These are phyloP conservation scores for Elgonia sp. DNA, from an alignment of 2,888 invertebrate species.

Conservation along the genomic window DNA sequence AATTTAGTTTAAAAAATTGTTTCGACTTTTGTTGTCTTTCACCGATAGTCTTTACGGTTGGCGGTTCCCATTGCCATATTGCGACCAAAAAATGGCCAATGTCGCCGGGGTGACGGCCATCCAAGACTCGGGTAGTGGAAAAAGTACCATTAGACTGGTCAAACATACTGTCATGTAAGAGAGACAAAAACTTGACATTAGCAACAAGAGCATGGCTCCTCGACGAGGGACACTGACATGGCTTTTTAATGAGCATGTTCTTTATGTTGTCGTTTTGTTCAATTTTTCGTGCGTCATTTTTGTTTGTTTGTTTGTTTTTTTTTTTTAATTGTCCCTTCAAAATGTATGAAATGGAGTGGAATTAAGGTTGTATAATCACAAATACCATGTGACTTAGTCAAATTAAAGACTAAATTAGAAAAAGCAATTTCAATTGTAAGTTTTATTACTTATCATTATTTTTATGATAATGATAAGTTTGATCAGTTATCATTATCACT, in stretches of 20 bases:
- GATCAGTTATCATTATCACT: too few species aligned
- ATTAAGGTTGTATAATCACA: too few species aligned
- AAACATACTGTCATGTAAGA: constrained; percentile 87
- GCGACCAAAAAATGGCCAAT: constrained; percentile 94
- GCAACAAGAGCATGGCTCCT: constrained; percentile 82
- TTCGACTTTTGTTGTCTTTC: constrained; percentile 84
- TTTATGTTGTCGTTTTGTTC: constrained; percentile 72
- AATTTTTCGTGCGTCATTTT: too few species aligned
- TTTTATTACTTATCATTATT: too few species aligned
- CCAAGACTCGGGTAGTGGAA: constrained; percentile 87
- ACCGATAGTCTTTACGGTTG: constrained; percentile 96
- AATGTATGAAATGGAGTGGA: too few species aligned
- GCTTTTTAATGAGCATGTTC: constrained; percentile 85
- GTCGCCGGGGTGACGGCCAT: constrained; percentile 86
- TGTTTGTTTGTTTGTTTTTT: too few species aligned
- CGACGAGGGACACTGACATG: constrained; percentile 82
- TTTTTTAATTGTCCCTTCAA: too few species aligned
- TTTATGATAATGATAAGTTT: too few species aligned
- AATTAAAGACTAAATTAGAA: too few species aligned
- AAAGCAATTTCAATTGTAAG: too few species aligned
- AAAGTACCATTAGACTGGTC: constrained; percentile 87
- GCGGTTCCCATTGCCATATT: constrained; percentile 98
- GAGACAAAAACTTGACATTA: constrained; percentile 77
- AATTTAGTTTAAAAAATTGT: constrained; percentile 67
- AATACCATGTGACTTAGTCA: too few species aligned